Conservation (phyloP, 2,113 vertebrate genomes). For the Spilogale gracilis region DNA sequence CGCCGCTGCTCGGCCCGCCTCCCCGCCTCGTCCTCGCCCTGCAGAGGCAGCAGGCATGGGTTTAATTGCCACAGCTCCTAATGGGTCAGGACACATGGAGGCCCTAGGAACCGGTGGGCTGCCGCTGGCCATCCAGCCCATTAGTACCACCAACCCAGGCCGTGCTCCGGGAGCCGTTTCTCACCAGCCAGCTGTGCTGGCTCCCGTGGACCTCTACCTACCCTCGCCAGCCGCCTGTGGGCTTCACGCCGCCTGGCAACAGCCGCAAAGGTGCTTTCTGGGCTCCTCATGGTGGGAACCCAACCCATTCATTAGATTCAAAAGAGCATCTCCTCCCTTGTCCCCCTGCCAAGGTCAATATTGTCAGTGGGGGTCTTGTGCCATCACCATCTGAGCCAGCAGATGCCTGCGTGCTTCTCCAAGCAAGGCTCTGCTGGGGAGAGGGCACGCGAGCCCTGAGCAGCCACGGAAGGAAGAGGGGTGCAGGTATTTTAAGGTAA, state of each 20-base stretch:
- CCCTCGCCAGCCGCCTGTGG: conserved; percentile 76
- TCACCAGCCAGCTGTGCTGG: conserved; percentile 79
- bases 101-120: conserved; percentile 71
- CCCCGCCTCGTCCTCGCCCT: neutral
- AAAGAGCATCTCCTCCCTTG: conserved; percentile 65
- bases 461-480: accelerated
- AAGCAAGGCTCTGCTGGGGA: accelerated
- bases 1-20: neutral
- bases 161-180: conserved; percentile 74
- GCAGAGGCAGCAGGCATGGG: conserved; percentile 56
- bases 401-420: neutral
- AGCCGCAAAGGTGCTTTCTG: conserved; percentile 62
- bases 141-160: conserved; percentile 73
- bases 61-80: conserved; percentile 83
- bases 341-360: conserved; percentile 73
- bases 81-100: conserved; percentile 71
- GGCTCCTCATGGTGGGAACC: neutral
- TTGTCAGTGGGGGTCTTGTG: conserved; percentile 64
- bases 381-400: conserved; percentile 69
- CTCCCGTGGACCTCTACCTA: conserved; percentile 70
- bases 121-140: conserved; percentile 78
- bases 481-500: accelerated
- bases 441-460: accelerated
- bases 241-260: neutral
- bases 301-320: conserved; percentile 70